Conservation (phyloP, 2,888 invertebrate genomes). For the Xanthorhoe designata region DNA sequence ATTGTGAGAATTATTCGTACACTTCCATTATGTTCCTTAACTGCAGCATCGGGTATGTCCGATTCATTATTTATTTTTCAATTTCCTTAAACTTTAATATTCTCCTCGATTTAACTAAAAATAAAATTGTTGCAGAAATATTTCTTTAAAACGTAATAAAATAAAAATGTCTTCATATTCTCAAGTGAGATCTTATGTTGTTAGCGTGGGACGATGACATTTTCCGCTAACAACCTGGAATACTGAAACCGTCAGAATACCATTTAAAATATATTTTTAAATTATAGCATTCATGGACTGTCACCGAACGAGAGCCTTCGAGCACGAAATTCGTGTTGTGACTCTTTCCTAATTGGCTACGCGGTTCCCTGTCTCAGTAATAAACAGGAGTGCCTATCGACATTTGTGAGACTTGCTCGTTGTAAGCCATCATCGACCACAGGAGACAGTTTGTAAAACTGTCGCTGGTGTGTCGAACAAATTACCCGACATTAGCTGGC, state of each 20-base stretch:
- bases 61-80: constrained; percentile 41
- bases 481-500: constrained; percentile 56
- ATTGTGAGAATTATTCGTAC: constrained; percentile 44
- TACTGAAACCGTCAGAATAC: constrained; percentile 53
- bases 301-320: constrained; percentile 61
- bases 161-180: constrained; percentile 51
- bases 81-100: constrained; percentile 41
- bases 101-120: constrained; percentile 36
- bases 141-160: constrained; percentile 32
- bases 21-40: constrained; percentile 46
- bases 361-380: constrained; percentile 52
- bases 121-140: constrained; percentile 34
- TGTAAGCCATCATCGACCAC: constrained; percentile 53
- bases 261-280: constrained; percentile 69
- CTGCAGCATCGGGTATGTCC: constrained; percentile 39
- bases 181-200: constrained; percentile 47
- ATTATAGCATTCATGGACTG: constrained; percentile 69
- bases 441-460: constrained; percentile 53
- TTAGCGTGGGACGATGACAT: constrained; percentile 60
- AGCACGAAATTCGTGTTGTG: constrained; percentile 71
- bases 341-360: constrained; percentile 72
- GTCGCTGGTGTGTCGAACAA: constrained; percentile 58
- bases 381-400: constrained; percentile 50
- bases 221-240: constrained; percentile 54
- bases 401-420: constrained; percentile 54